Evolutionary conservation across 2,888 invertebrate species (phyloP), one percentile per base, ranked within the genome.

Genomic region (Cecidostiba fungosa): DNA sequence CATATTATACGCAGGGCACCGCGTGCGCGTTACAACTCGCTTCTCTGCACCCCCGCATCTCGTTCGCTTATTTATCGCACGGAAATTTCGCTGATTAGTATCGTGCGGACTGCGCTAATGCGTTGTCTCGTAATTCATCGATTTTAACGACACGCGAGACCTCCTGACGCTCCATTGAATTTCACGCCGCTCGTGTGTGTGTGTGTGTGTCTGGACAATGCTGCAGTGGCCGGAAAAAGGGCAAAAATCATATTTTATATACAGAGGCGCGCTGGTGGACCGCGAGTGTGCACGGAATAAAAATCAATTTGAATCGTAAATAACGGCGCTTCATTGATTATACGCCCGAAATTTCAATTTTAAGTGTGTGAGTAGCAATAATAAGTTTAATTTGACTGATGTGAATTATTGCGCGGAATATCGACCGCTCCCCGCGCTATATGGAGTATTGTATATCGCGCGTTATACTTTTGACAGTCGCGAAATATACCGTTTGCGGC

Each of bases 51-150:
- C 23, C 50, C 69, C 62, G 47, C 59, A 29, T 47, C 47, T 90
- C 90, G 90, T 91, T 92, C 92, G 91, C 70, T 92, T 93, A 93
- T 93, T 93, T 93, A 93, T 93, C 91, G 92, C 91, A 92, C 91
- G 92, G 93, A 92, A 93, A 93, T 93, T 93, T 92, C 89, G 91
- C 93, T 93, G 92, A 93, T 93, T 93, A 93, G 93, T 91, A 93
- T 93, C 93, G 92, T 92, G 92, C 91, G 91, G 92, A 92, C 91
- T 92, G 92, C 91, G 90, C 92, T 93, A 92, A 93, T 92, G 92
- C 92, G 90, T 91, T 92, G 92, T 92, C 92, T 92, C 92, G 92
- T 93, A 93, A 93, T 92, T 93, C 91, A 93, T 92, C 92, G 92
- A 93, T 93, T 93, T 92, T 92, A 92, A 92, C 91, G 90, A 90